Percentiles rank a stretch among this genome's conserved stretches.
These are phyloP conservation scores for Callocephalon fimbriatum DNA, from an alignment of 2,113 vertebrate species.

Conservation along the genomic window DNA sequence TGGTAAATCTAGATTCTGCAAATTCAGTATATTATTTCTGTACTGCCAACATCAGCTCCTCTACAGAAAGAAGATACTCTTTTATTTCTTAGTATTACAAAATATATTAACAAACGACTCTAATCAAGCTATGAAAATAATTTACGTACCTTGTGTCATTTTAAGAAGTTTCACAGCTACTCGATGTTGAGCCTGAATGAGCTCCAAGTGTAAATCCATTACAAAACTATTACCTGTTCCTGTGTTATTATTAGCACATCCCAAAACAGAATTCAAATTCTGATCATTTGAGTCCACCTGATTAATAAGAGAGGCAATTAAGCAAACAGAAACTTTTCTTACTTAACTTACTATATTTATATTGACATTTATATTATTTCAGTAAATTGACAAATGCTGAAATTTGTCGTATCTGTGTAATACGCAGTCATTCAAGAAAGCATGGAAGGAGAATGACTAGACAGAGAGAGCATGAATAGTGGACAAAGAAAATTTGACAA, in stretches of 20 bases:
- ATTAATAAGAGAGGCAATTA: conserved; percentile 33
- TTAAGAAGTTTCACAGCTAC: conserved; percentile 83
- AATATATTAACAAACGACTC: not conserved
- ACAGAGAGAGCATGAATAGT: not conserved
- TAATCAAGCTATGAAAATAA: not conserved
- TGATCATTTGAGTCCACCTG: conserved; percentile 32
- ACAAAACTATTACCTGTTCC: conserved; percentile 60
- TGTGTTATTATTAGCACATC: conserved; percentile 11
- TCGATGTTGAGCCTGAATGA: conserved; percentile 86
- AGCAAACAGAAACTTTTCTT: not conserved
- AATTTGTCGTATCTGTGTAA: not conserved
- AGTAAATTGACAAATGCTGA: not conserved
- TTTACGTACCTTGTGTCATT: conserved; percentile 78
- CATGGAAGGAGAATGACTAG: not conserved
- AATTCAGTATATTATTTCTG: not conserved
- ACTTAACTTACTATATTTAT: not conserved
- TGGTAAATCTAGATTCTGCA: not conserved
- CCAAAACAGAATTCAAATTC: conserved; percentile 19
- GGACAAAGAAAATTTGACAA: not conserved
- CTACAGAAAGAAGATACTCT: not conserved
- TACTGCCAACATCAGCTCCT: not conserved
- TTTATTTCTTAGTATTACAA: not conserved
- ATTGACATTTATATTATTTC: not conserved
- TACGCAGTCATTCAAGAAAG: not conserved
- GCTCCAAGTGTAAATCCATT: conserved; percentile 88